A percentile compares a stretch with the other conserved stretches of the same genome.
phyloP scores from a whole-genome alignment of 2,797 vertebrate genomes.

The Syngnathus rostellatus region DNA sequence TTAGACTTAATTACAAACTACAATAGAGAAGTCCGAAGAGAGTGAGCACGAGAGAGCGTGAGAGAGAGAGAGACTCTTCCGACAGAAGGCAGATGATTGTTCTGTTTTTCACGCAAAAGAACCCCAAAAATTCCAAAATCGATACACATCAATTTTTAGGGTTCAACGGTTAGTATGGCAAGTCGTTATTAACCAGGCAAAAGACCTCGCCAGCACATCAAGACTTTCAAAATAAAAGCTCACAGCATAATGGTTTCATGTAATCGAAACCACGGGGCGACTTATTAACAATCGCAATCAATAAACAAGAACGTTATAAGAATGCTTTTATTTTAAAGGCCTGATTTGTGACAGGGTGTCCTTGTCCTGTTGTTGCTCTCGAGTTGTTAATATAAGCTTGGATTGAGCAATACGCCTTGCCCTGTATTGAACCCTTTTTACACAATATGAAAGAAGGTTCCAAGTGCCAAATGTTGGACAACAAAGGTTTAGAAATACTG shows the following conservation, averaged over 20 bases:
- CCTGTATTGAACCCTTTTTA: background rate
- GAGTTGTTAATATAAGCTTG: too few species aligned
- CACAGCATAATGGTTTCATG: background rate
- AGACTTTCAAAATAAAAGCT: background rate
- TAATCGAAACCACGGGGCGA: too few species aligned
- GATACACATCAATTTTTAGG: background rate
- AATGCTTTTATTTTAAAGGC: background rate
- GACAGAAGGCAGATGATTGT: background rate
- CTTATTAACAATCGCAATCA: too few species aligned
- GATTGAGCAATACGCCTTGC: background rate
- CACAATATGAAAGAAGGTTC: too few species aligned
- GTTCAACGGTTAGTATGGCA: background rate
- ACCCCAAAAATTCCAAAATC: too few species aligned
- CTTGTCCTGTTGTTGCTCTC: background rate
- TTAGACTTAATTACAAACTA: slow-evolving; percentile 66
- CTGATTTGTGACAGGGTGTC: background rate
- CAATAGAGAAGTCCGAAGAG: slow-evolving; percentile 16
- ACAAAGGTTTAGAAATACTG: too few species aligned
- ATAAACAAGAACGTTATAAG: too few species aligned
- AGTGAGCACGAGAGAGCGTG: background rate
- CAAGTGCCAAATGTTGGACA: too few species aligned
- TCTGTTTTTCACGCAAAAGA: background rate
- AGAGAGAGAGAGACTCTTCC: background rate
- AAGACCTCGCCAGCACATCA: background rate
- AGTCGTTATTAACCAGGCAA: background rate